Evolutionary conservation across 37 sponge, comb jelly and placozoan species (phyloP).

Genomic region (Petrosia ficiformis): DNA sequence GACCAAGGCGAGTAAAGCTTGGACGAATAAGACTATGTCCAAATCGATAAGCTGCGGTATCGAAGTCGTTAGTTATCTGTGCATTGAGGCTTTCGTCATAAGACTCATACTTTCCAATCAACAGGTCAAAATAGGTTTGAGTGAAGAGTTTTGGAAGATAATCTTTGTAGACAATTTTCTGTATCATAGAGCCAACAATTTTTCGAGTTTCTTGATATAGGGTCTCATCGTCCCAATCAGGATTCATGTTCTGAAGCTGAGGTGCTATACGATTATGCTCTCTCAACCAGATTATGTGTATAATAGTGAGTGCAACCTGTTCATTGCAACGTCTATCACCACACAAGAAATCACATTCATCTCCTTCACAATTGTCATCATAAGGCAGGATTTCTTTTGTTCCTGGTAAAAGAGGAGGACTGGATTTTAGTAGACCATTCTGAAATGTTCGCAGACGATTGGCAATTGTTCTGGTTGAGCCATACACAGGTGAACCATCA

Average conservation of each 20-base stretch:
- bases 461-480: neutral
- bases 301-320: conserved; percentile 65
- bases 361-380: neutral
- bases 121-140: neutral
- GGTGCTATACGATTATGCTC: conserved; percentile 75
- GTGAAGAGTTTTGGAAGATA: conserved; percentile 77
- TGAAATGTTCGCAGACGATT: neutral
- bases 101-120: conserved; percentile 51
- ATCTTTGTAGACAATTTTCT: conserved; percentile 76
- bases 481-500: conserved; percentile 62
- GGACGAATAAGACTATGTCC: conserved; percentile 69
- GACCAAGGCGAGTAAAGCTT: conserved; percentile 42
- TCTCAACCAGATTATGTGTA: conserved; percentile 51
- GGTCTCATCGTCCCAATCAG: conserved; percentile 59
- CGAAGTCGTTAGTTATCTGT: conserved; percentile 45
- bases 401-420: neutral
- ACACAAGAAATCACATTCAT: conserved; percentile 40
- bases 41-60: conserved; percentile 68
- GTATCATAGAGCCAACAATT: conserved; percentile 70
- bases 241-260: conserved; percentile 44
- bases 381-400: neutral
- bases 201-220: conserved; percentile 74
- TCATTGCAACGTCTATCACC: conserved; percentile 88
- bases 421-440: neutral
- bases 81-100: conserved; percentile 50